Conservation (phyloP, 1,140 invertebrate species). For the Pissodes strobi region DNA sequence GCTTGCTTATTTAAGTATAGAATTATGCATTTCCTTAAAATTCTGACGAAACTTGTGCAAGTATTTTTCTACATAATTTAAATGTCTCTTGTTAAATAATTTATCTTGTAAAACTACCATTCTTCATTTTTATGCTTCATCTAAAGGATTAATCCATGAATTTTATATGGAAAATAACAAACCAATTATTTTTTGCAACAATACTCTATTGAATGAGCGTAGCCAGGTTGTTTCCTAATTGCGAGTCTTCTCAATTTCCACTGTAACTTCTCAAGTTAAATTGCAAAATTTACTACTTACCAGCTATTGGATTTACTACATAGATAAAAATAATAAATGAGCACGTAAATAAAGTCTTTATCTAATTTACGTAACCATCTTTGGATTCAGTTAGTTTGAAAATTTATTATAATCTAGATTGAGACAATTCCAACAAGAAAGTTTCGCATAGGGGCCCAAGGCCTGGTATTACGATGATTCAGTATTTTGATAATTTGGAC, state of each 20-base stretch:
- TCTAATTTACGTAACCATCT: constrained; percentile 21
- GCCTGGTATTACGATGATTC: constrained; percentile 5
- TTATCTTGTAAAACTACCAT: no score
- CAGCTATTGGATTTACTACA: constrained; percentile 6
- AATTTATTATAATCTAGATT: constrained; percentile 20
- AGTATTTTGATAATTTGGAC: constrained; percentile 12
- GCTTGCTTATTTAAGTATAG: no score
- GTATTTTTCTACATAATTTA: no score
- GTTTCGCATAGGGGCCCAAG: background rate
- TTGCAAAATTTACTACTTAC: constrained; percentile 1
- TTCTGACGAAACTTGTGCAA: no score
- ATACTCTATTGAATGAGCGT: no score
- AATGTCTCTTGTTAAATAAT: no score
- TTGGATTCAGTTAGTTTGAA: constrained; percentile 11
- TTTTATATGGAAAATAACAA: no score
- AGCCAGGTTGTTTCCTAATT: no score
- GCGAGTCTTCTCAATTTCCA: background rate
- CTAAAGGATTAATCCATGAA: no score
- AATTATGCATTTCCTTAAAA: no score
- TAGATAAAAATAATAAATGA: constrained; percentile 19
- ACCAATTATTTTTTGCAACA: no score
- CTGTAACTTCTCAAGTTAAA: constrained; percentile 1
- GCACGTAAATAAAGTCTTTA: constrained; percentile 21
- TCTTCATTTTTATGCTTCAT: no score
- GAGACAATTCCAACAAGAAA: constrained; percentile 16